Evolutionary conservation across 2,113 vertebrate genomes (phyloP).

Genomic region (Erythrocercus mccallii): DNA sequence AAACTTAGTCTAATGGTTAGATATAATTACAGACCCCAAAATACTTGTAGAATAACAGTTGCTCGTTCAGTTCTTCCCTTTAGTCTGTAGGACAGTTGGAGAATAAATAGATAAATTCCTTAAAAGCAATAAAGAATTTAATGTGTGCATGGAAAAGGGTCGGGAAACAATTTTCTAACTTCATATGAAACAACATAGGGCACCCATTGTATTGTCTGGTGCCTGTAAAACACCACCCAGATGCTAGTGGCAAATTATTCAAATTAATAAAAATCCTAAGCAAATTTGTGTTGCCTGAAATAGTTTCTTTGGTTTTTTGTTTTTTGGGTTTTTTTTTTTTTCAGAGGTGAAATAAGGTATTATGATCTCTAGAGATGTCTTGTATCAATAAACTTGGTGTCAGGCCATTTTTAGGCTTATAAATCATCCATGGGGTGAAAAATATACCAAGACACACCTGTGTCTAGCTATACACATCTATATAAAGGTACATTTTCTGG

Average conservation of each 20-base stretch:
- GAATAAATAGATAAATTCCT: background rate
- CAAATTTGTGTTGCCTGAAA: background rate
- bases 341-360: background rate
- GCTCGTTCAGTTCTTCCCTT: background rate
- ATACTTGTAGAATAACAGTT: background rate
- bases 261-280: background rate
- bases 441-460: background rate
- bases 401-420: background rate
- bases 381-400: background rate
- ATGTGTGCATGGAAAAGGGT: background rate
- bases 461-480: fast-evolving
- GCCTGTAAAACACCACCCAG: background rate
- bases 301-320: background rate
- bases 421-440: background rate
- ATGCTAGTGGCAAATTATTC: background rate
- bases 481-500: background rate
- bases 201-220: background rate
- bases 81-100: background rate
- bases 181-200: background rate
- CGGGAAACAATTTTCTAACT: background rate
- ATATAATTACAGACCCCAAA: background rate
- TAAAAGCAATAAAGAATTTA: background rate
- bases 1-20: background rate
- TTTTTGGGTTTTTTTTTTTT: no score
- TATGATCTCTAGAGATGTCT: background rate